phyloP scores from a whole-genome alignment of 2,797 vertebrate species.

The Muscicapa striata region DNA sequence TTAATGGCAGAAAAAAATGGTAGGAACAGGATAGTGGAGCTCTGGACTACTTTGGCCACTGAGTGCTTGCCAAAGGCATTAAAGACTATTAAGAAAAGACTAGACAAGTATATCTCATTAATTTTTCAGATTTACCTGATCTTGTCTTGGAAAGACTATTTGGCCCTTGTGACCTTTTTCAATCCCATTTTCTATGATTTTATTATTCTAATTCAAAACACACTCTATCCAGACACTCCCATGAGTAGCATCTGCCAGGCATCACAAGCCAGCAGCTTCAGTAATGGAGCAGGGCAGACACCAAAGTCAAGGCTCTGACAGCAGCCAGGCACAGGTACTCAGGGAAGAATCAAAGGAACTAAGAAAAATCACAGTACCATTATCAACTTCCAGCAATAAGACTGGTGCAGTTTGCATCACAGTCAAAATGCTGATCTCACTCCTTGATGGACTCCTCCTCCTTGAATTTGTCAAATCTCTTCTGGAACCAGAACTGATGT shows the following conservation, averaged over 20 bases:
- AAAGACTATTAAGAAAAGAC: background rate
- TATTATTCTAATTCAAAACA: constrained; percentile 9
- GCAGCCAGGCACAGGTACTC: background rate
- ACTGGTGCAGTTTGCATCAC: background rate
- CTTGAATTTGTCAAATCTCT: background rate
- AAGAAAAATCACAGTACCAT: background rate
- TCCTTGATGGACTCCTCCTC: background rate
- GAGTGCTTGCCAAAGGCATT: background rate
- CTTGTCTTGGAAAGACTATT: background rate
- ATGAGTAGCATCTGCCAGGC: background rate
- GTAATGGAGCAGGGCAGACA: background rate
- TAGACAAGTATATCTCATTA: background rate
- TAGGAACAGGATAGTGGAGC: background rate
- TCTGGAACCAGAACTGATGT: background rate
- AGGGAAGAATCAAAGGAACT: background rate
- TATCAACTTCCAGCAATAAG: background rate
- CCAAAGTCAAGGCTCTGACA: background rate
- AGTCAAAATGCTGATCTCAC: background rate
- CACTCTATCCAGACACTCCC: background rate
- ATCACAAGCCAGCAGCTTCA: background rate
- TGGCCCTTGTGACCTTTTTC: background rate
- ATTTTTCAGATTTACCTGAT: background rate
- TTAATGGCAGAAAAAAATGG: background rate
- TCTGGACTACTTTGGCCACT: background rate
- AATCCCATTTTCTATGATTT: background rate